phyloP scores from a whole-genome alignment of 2,113 vertebrate species.

The Catharus bicknelli region DNA sequence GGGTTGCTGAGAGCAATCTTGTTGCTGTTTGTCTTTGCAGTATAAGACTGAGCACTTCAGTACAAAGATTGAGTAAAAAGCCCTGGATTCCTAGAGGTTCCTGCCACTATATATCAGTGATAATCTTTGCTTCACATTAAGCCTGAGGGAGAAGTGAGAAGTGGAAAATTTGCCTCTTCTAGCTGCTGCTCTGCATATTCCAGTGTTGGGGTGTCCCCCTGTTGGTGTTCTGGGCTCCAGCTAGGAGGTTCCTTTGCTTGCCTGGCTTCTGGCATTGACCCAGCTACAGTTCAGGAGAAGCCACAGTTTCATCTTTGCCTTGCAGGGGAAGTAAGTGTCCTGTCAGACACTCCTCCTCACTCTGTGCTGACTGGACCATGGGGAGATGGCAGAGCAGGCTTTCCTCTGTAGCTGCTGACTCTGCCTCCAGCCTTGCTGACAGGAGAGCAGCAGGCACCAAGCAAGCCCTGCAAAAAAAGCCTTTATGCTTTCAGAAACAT shows the following conservation, averaged over 20 bases:
- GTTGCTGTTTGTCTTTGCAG: neutral
- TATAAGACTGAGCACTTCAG: neutral
- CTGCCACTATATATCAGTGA: neutral
- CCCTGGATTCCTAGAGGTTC: neutral
- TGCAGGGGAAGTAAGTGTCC: neutral
- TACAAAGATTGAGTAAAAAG: neutral
- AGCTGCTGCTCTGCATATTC: neutral
- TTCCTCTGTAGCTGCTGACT: neutral
- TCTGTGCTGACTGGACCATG: rapidly evolving
- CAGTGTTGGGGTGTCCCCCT: neutral
- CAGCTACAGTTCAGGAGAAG: neutral
- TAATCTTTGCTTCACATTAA: rapidly evolving
- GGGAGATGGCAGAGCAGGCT: neutral
- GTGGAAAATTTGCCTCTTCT: neutral
- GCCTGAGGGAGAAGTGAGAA: neutral
- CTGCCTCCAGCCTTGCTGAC: neutral
- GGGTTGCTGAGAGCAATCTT: slow-evolving; percentile 47
- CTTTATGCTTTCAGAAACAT: neutral
- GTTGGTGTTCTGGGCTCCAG: neutral
- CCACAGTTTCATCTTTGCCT: neutral
- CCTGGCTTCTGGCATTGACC: neutral
- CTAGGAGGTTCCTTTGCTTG: neutral
- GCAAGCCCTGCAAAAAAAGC: neutral
- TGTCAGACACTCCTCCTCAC: neutral
- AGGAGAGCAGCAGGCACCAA: neutral